Percentiles rank a stretch among this genome's conserved stretches.
phyloP scores from a whole-genome alignment of 2,888 invertebrate species.

The Itoplectis maculator region DNA sequence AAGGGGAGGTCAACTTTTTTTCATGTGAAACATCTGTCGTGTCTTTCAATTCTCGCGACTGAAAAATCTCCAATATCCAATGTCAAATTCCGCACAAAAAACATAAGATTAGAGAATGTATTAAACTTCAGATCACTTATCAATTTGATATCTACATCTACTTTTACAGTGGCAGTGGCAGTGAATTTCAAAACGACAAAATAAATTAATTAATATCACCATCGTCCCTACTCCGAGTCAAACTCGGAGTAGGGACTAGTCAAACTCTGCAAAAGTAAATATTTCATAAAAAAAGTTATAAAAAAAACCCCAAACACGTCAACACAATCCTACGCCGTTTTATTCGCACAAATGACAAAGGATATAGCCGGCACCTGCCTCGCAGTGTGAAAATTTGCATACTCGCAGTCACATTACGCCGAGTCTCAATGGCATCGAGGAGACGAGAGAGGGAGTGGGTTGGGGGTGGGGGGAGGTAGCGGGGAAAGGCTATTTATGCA shows the following conservation, averaged over 20 bases:
- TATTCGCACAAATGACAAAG: conserved; percentile 10
- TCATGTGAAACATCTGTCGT: conserved; percentile 56
- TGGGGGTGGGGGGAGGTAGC: too few relatives aligned
- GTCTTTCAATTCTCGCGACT: conserved; percentile 18
- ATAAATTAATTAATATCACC: too few relatives aligned
- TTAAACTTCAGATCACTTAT: too few relatives aligned
- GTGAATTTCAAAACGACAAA: too few relatives aligned
- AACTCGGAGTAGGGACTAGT: too few relatives aligned
- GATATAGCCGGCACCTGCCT: conserved; percentile 37
- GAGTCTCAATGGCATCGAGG: conserved; percentile 47
- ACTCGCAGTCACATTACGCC: conserved; percentile 47
- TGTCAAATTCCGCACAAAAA: neutral
- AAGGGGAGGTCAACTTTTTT: conserved; percentile 19
- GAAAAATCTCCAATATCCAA: neutral
- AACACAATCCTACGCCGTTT: neutral
- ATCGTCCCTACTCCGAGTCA: too few relatives aligned
- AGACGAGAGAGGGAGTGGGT: too few relatives aligned
- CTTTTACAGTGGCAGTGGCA: too few relatives aligned
- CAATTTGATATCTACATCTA: too few relatives aligned
- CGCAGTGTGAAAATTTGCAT: conserved; percentile 43
- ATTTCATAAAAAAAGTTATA: too few relatives aligned
- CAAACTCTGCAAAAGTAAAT: too few relatives aligned
- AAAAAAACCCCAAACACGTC: conserved; percentile 16
- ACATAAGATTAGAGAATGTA: neutral
- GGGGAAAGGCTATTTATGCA: conserved; percentile 54